Base-by-base conservation (phyloP, 2,888 invertebrate species). In the Ceraclea dissimilis region DNA sequence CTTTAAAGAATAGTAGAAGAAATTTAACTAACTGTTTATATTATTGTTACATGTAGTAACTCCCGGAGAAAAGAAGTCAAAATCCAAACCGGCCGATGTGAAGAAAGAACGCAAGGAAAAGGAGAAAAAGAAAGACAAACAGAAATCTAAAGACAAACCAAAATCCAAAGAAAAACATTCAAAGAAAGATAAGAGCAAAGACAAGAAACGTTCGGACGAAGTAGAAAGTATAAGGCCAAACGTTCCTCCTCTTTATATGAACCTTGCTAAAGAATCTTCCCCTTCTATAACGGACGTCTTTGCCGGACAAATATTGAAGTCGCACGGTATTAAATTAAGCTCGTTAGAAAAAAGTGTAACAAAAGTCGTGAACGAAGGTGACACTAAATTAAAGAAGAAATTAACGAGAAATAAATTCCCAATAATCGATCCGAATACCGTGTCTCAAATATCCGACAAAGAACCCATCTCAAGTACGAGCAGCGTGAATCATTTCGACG, bases 201-300 rank as follows among this genome's bases (percentile, higher is more conserved):
- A 55, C 17, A 21, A 13, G 2, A 39, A 39, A 39, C 4, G 39
- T 16, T 19, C 50, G 17, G 76, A 74, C 65, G 71, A 72, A 44
- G 68, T 70, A 61, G 75, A 72, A 39, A 74, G 72, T 62, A 73
- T 74, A 60, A 69, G 75, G 16, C 76, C 76, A 0, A 76, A 76
- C 62, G 68, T 76, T 58, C 77, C 78, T 18, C 77, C 76, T 1
- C 64, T 77, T 33, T 67, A 76, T 1, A 59, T 61, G 60, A 60
- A 60, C 49, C 51, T 60, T 34, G 60, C 56, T 39, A 57, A 63
- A 60, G 71, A 72, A 54, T 73, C 76, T 2, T 75, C 78, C 53
- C 76, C 76, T 2, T 82, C 82, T 11, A 83, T 83, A 33, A 81
- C 82, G 1, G 82, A 83, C 68, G 78, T 81, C 0, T 81, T 83